Conservation (phyloP, 1,140 invertebrate species). For the Euwallacea fornicatus region DNA sequence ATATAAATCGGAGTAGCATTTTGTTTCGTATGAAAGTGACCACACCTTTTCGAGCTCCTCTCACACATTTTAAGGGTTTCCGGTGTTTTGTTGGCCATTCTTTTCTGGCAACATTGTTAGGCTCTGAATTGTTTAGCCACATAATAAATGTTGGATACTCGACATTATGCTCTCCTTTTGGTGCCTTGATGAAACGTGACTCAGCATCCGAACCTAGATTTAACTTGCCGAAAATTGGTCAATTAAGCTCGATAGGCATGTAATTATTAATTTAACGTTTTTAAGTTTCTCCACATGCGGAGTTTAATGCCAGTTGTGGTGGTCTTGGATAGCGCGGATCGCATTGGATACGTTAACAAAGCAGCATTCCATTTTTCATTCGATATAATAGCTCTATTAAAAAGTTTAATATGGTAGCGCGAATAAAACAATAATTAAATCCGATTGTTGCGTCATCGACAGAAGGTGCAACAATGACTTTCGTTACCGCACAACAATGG, state of each 20-base stretch:
- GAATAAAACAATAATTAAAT: slow-evolving; percentile 36
- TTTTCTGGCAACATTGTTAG: slow-evolving; percentile 50
- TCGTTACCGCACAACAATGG: slow-evolving; percentile 51
- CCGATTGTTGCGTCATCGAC: slow-evolving; percentile 29
- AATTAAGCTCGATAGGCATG: slow-evolving; percentile 24
- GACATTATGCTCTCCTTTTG: slow-evolving; percentile 41
- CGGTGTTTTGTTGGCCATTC: slow-evolving; percentile 49
- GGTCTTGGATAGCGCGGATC: too few relatives aligned
- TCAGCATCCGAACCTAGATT: slow-evolving; percentile 35
- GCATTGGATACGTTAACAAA: too few relatives aligned
- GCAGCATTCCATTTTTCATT: too few relatives aligned
- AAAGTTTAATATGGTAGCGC: slow-evolving; percentile 19
- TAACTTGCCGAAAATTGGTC: slow-evolving; percentile 33
- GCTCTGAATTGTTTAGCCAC: slow-evolving; percentile 45
- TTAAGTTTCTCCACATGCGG: neutral
- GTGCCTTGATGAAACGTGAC: slow-evolving; percentile 43
- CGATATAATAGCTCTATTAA: too few relatives aligned
- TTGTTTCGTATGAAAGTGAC: slow-evolving; percentile 53
- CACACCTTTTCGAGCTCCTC: slow-evolving; percentile 52
- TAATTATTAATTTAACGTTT: slow-evolving; percentile 30
- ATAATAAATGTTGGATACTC: slow-evolving; percentile 42
- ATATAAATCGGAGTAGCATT: slow-evolving; percentile 42
- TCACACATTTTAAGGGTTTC: slow-evolving; percentile 53
- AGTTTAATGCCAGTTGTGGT: too few relatives aligned
- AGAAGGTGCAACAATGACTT: slow-evolving; percentile 47